Evolutionary conservation across 2,797 vertebrate species (phyloP), one percentile per base, ranked within the genome.

Genomic region (Argentina silus): DNA sequence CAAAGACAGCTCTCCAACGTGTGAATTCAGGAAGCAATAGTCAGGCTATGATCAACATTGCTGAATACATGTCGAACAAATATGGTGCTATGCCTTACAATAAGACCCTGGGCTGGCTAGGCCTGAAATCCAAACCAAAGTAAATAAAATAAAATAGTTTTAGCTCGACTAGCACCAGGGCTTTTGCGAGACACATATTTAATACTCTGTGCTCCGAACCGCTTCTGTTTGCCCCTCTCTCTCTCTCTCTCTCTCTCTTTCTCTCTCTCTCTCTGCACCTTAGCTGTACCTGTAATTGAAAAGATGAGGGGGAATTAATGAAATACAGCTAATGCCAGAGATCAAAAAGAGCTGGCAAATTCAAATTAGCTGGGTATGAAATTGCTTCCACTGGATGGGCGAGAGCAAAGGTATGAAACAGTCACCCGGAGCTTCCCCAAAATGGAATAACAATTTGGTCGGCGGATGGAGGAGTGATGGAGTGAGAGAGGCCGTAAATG

Each of bases 221-320:
- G 5, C 11, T n/a, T n/a, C 2, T 8, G 10, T n/a, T 14, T n/a
- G 1, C 9, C 23, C 10, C 56, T n/a, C n/a, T 64, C 15, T 19
- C 21, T 2, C 4, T 14, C 57, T 21, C 21, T 48, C 42, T 36
- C 19, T 48, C 21, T 11, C n/a, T 42, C 60, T 15, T 70, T 57
- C 80, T 78, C 69, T 77, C 50, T 59, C 72, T 71, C 76, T 74
- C 76, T 78, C 67, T 63, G 57, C 67, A 57, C 71, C n/a, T 53
- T 55, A 78, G 66, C 56, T 71, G 48, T 83, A 90, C 87, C 78
- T 88, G 85, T 87, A 87, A 89, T 86, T 89, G 87, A 91, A 89
- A 89, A 87, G 67, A 78, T 70, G 65, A 82, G 76, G 59, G 61
- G 78, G 85, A 87, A 80, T 89, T 87, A 84, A 87, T 90, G 85